Evolutionary conservation across 2,797 vertebrate genomes (phyloP).

Genomic region (Chelon labrosus): DNA sequence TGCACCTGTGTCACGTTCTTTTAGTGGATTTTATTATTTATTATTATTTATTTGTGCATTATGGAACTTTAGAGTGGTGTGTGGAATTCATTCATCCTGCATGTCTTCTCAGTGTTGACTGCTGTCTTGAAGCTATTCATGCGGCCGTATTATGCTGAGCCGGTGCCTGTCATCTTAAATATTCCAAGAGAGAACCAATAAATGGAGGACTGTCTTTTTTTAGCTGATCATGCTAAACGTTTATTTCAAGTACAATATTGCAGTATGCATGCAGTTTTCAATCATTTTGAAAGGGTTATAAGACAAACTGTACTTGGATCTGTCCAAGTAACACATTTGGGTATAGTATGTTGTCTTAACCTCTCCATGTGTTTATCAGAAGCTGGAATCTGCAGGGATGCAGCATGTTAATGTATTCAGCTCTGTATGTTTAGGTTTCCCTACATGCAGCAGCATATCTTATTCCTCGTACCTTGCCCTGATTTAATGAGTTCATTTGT

Average conservation of each 20-base stretch:
- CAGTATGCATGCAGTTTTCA: background rate
- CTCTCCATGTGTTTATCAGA: background rate
- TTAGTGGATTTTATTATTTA: too few species aligned
- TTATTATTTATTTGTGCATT: background rate
- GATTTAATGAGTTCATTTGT: constrained; percentile 15
- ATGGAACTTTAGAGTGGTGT: background rate
- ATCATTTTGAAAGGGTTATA: constrained; percentile 4
- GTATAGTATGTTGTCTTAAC: constrained; percentile 11
- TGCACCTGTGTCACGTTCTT: constrained; percentile 16
- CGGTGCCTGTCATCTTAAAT: constrained; percentile 24
- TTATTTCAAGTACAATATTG: constrained; percentile 5
- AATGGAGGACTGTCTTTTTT: constrained; percentile 2
- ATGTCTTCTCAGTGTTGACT: constrained; percentile 7
- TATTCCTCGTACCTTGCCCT: background rate
- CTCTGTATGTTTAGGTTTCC: too few species aligned
- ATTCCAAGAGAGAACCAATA: constrained; percentile 15
- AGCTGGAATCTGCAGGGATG: background rate
- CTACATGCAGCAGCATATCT: too few species aligned
- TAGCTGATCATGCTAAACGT: constrained; percentile 24
- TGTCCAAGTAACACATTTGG: constrained; percentile 10
- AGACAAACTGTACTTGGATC: constrained; percentile 12
- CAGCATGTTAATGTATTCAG: too few species aligned
- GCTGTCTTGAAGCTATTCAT: constrained; percentile 16
- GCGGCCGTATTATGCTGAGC: constrained; percentile 27
- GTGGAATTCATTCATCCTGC: constrained; percentile 17